A percentile compares a stretch with the other conserved stretches of the same genome.
Conservation (phyloP, 2,797 vertebrate species). For the Trichosurus vulpecula region DNA sequence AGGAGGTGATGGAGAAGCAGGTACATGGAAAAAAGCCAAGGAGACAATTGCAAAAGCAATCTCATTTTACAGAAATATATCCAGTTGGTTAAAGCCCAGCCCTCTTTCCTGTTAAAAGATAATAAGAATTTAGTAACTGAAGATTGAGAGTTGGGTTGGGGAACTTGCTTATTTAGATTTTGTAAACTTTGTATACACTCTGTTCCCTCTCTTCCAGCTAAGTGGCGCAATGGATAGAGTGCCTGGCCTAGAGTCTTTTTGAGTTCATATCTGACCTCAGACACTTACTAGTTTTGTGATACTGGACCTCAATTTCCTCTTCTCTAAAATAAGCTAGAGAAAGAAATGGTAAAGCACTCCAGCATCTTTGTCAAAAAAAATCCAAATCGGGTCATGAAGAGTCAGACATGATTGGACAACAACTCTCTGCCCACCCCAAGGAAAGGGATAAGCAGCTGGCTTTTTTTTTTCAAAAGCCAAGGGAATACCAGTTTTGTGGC, state of each 20-base stretch:
- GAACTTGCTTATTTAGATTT: not conserved
- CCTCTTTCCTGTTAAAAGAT: constrained; percentile 31
- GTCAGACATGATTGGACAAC: not conserved
- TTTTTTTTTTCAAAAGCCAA: constrained; percentile 13
- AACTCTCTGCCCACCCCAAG: not conserved
- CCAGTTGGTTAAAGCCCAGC: constrained; percentile 7
- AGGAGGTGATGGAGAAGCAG: not conserved
- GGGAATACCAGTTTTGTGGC: not conserved
- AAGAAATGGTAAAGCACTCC: not conserved
- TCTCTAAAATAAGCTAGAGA: not conserved
- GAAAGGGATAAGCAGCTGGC: not conserved
- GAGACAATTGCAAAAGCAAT: constrained; percentile 18
- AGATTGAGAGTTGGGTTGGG: not conserved
- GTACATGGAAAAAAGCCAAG: constrained; percentile 38
- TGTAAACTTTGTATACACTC: not conserved
- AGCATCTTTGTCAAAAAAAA: not conserved
- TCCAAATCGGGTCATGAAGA: not conserved
- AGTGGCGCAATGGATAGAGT: not conserved
- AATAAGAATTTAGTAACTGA: not conserved
- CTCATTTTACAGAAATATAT: not conserved
- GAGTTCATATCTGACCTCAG: not conserved
- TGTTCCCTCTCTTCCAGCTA: not conserved
- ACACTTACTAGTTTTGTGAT: not conserved
- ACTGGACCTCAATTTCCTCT: not conserved
- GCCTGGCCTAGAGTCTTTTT: not conserved